Percentiles rank a stretch among this genome's conserved stretches.
Conservation (phyloP, 2,797 vertebrate genomes). For the Epinephelus awoara region DNA sequence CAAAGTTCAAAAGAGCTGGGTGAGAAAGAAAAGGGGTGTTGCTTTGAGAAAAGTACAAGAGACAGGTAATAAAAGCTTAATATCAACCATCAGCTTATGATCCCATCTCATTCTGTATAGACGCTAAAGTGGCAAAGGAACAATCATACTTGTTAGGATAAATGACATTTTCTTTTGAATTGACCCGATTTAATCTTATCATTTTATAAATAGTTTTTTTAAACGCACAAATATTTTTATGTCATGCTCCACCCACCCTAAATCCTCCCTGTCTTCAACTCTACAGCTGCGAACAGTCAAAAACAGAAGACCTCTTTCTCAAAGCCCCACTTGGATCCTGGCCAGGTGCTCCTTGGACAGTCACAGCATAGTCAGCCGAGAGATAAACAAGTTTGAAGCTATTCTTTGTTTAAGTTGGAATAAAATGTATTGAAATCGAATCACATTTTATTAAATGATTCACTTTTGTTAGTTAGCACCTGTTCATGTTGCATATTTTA, state of each 20-base stretch:
- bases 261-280: slow-evolving; percentile 31
- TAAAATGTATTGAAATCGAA: background rate
- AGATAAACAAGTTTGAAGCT: slow-evolving; percentile 19
- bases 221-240: slow-evolving; percentile 1
- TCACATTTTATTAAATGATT: background rate
- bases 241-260: slow-evolving; percentile 23
- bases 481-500: background rate
- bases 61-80: background rate
- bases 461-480: background rate
- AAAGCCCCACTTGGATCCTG: slow-evolving; percentile 32
- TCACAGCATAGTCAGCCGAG: slow-evolving; percentile 35
- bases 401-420: background rate
- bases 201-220: slow-evolving; percentile 6
- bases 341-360: slow-evolving; percentile 41
- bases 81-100: background rate
- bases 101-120: background rate
- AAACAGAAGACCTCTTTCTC: slow-evolving; percentile 67
- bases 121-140: background rate
- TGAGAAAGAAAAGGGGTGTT: background rate
- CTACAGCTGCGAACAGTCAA: slow-evolving; percentile 52
- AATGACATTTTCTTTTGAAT: background rate
- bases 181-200: background rate
- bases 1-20: background rate
- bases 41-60: background rate
- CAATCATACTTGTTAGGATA: background rate